Evolutionary conservation across 2,113 vertebrate genomes (phyloP), one percentile per base, ranked within the genome.

Genomic region (Centropus unirufus): DNA sequence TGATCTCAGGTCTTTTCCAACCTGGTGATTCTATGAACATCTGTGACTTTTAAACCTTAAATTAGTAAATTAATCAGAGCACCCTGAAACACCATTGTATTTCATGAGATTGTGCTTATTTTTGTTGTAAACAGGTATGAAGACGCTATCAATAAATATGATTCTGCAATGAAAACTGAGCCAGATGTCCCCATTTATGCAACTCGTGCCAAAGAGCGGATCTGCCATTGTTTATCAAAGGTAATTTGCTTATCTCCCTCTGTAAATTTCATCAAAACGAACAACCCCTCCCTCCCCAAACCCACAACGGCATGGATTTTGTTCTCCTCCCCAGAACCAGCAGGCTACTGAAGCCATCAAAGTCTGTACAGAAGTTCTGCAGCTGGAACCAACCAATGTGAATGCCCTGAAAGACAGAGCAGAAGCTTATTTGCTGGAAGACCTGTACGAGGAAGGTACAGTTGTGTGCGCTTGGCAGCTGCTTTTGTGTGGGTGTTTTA

Each of bases 391-490:
- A 9, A 91, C 98, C 59, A 99, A 99, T 3, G 98, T 99, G 30
- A 98, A 99, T 8, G 98, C 96, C 6, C 96, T 99, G 78, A 99
- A 99, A 97, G 98, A 99, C 96, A 95, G 99, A 95, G 99, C 99
- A 11, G 99, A 99, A 96, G 99, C 99, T 51, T 99, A 99, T 59
- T 83, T 99, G 82, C 98, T 98, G 80, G 99, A 99, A 54, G 99
- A 99, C 62, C 98, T 98, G 94, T 99, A 99, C 52, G 99, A 99
- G 67, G 98, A 99, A 98, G 99, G 99, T 99, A 98, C 77, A 9
- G 11, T 49, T 59, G 3, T 11, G 7, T 42, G 58, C 40, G 7
- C 30, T 17, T 84, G 17, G 9, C 64, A 36, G 24, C 7, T 32
- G n/a, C 5, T 30, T 77, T 18, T 58, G 54, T 42, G 24, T 34